phyloP scores from a whole-genome alignment of 2,888 invertebrate genomes.

The Patella pellucida region DNA sequence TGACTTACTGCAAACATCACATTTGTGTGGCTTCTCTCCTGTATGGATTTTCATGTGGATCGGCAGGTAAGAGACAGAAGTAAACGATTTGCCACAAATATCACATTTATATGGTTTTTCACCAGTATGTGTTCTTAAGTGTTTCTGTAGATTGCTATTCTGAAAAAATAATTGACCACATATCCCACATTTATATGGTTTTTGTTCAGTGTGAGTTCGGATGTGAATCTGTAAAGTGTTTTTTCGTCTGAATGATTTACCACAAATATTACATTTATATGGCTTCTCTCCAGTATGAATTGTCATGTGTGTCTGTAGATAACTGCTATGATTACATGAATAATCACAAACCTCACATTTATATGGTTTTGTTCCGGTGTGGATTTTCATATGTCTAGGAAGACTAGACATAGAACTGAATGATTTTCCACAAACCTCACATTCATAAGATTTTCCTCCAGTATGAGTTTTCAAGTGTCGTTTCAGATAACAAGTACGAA shows the following conservation, averaged over 20 bases:
- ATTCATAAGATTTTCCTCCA: neutral
- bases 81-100: neutral
- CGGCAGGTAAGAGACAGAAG: neutral
- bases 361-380: neutral
- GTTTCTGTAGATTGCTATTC: neutral
- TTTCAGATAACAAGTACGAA: neutral
- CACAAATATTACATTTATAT: neutral
- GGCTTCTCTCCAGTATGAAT: neutral
- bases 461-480: neutral
- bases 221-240: neutral
- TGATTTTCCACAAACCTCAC: neutral
- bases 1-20: neutral
- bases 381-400: neutral
- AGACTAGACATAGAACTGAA: neutral
- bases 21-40: neutral
- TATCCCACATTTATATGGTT: neutral
- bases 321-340: neutral
- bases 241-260: neutral
- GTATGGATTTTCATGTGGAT: neutral
- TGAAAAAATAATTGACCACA: neutral
- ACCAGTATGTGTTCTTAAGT: neutral
- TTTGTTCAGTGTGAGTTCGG: neutral
- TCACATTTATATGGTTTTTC: constrained; percentile 2
- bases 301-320: neutral
- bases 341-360: neutral